Percentiles rank a stretch among this genome's conserved stretches.
Conservation (phyloP, 2,888 invertebrate genomes). For the Esperia sulphurella region DNA sequence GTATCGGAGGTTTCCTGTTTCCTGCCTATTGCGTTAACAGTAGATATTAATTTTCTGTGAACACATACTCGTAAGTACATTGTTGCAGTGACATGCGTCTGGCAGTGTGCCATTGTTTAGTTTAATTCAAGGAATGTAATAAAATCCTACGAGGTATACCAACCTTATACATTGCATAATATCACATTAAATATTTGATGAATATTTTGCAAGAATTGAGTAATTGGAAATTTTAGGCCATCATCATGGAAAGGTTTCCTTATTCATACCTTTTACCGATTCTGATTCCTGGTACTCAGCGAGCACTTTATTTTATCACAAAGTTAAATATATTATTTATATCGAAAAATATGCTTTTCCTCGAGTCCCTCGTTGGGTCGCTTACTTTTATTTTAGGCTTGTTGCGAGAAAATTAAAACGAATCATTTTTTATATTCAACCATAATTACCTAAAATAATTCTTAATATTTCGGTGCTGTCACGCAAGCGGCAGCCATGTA, state of each 20-base stretch:
- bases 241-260: no score
- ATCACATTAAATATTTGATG: no score
- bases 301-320: no score
- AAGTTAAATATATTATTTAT: no score
- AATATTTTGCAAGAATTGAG: no score
- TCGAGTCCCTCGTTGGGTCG: no score
- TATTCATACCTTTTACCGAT: no score
- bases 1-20: conserved; percentile 27
- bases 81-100: neutral
- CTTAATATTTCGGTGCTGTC: conserved; percentile 64
- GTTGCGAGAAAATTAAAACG: neutral
- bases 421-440: conserved; percentile 21
- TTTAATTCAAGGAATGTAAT: neutral
- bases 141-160: no score
- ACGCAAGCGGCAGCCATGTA: conserved; percentile 44
- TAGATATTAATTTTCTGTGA: conserved; percentile 1
- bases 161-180: no score
- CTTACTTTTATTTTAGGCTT: neutral
- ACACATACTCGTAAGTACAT: neutral
- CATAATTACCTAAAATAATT: conserved; percentile 56
- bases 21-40: conserved; percentile 8
- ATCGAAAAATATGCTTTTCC: no score
- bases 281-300: no score
- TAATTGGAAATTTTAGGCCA: no score
- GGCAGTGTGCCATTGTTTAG: neutral